These are phyloP conservation scores for Druon quercuslanigerum DNA, from an alignment of 1,140 invertebrate genomes.

Conservation along the genomic window DNA sequence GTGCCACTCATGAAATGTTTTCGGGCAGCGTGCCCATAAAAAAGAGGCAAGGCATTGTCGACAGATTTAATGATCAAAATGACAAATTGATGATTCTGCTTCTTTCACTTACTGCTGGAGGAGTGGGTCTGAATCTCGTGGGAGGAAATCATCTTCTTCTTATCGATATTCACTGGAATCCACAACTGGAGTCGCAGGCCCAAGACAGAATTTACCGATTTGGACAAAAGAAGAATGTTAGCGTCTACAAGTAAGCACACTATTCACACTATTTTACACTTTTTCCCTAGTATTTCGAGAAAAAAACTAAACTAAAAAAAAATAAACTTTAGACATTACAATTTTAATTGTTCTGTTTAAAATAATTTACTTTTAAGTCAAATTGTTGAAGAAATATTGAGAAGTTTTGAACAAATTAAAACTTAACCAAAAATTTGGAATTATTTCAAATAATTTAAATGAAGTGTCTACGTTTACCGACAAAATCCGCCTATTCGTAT, in stretches of 20 bases:
- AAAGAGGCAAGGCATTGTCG: slow-evolving; percentile 78
- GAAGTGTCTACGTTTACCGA: no score
- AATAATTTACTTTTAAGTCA: no score
- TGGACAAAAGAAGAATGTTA: slow-evolving; percentile 88
- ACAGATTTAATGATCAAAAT: slow-evolving; percentile 82
- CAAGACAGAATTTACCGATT: slow-evolving; percentile 94
- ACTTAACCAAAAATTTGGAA: no score
- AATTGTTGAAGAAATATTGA: no score
- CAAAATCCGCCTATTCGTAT: no score
- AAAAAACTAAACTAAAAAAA: no score
- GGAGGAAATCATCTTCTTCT: slow-evolving; percentile 94
- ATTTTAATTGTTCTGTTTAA: no score
- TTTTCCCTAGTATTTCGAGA: no score
- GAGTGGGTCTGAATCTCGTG: slow-evolving; percentile 92
- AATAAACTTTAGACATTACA: no score
- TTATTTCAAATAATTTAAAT: no score
- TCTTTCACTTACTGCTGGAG: slow-evolving; percentile 91
- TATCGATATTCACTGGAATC: slow-evolving; percentile 96
- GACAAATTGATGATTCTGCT: slow-evolving; percentile 80
- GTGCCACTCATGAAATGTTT: slow-evolving; percentile 79
- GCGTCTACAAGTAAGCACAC: slow-evolving; percentile 85
- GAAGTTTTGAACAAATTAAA: no score
- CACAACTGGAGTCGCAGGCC: slow-evolving; percentile 93
- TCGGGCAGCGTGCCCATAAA: slow-evolving; percentile 81
- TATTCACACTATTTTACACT: no score